Base-by-base conservation (phyloP, 2,888 invertebrate genomes). In the Danaus chrysippus region DNA sequence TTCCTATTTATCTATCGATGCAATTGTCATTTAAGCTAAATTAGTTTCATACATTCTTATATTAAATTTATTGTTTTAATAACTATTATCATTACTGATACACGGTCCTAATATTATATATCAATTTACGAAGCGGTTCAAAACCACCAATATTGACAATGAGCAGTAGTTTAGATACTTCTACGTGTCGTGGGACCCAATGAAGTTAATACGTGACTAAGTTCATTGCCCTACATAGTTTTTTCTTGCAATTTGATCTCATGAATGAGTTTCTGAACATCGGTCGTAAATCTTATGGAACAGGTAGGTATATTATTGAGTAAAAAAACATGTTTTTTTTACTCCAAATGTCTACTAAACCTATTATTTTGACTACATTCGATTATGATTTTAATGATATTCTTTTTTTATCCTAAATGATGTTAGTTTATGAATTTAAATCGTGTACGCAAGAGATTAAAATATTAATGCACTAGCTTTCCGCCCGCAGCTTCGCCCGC, bases 101-200 rank as follows among this genome's bases (percentile, higher is more conserved):
- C 3, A 34, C 23, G 8, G 23, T 34, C 23, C 23, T 34, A 3
- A 34, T 34, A 34, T 34, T 23, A 1, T 23, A 34, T 34, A 87
- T 87, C 87, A 88, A 87, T 88, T 87, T 82, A 84, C 79, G 81
- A 82, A 82, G 78, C 82, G 83, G 83, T 81, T 84, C 77, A 81
- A 83, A 78, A 77, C 79, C 86, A 84, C 82, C 83, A 85, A 87
- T 90, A 89, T 89, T 88, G 88, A 89, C 89, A 88, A 88, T 88
- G 86, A 88, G 87, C 86, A 86, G 88, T 87, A 88, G 89, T 89
- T 90, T 88, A 87, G 90, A 85, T 78, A 86, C 81, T 77, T 76
- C 77, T 85, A 90, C 90, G 89, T 90, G 90, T 82, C 73, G 73
- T 68, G 87, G 69, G 79, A 82, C 76, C 78, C 83, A 86, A 90